A percentile compares a stretch with the other conserved stretches of the same genome.
Evolutionary conservation across 2,797 vertebrate genomes (phyloP).

Genomic region (Mus minutoides): DNA sequence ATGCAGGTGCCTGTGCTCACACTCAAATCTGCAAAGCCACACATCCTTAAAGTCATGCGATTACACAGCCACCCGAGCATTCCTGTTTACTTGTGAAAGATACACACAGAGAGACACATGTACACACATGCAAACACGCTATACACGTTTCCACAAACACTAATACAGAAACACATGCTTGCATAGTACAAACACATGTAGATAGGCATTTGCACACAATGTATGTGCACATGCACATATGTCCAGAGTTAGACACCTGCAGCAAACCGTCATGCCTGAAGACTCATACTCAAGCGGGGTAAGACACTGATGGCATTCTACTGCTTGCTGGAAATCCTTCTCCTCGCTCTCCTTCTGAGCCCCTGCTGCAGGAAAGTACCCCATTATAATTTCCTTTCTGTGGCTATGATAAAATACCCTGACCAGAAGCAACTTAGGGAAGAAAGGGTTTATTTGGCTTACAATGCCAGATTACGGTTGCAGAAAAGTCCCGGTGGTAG

Average conservation of each 20-base stretch:
- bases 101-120: background rate
- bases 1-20: accelerated
- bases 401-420: background rate
- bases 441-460: background rate
- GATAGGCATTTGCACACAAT: accelerated
- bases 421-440: background rate
- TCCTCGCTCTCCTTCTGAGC: background rate
- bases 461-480: background rate
- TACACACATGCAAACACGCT: background rate
- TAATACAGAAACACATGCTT: background rate
- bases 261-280: accelerated
- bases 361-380: background rate
- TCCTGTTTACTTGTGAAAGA: background rate
- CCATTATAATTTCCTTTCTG: background rate
- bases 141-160: background rate
- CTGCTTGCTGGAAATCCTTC: background rate
- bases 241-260: background rate
- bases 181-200: background rate
- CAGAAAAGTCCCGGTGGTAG: background rate
- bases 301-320: background rate
- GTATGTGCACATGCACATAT: background rate
- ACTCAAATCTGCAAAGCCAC: background rate
- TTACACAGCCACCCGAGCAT: background rate
- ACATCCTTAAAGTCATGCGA: background rate
- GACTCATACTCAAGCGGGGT: accelerated